Percentiles rank a stretch among this genome's conserved stretches.
Evolutionary conservation across 2,113 vertebrate genomes (phyloP).

Genomic region (Malurus cyaneus): DNA sequence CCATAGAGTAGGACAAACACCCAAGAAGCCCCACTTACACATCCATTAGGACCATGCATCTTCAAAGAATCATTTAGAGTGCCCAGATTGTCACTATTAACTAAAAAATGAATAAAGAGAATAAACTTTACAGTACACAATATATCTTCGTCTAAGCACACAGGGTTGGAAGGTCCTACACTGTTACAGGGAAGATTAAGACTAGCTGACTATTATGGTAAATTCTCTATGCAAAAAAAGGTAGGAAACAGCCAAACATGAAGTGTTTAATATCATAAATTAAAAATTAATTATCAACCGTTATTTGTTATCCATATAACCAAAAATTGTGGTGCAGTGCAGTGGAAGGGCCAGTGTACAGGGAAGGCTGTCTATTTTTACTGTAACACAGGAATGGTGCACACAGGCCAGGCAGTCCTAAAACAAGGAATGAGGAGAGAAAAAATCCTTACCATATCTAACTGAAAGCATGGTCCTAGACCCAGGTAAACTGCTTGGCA

Average conservation of each 20-base stretch:
- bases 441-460: neutral
- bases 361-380: neutral
- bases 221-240: neutral
- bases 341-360: neutral
- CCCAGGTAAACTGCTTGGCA: neutral
- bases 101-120: neutral
- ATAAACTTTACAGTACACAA: neutral
- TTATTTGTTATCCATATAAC: neutral
- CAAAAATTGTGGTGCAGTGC: neutral
- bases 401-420: rapidly evolving
- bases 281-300: neutral
- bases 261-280: neutral
- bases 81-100: neutral
- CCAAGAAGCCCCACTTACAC: neutral
- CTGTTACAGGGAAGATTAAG: neutral
- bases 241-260: neutral
- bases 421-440: neutral
- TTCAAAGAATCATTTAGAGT: neutral
- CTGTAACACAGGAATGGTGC: neutral
- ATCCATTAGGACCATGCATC: neutral
- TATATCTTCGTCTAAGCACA: neutral
- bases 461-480: neutral
- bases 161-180: neutral
- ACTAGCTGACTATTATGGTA: neutral
- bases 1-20: neutral